These are phyloP conservation scores for Galaxea fascicularis DNA, from an alignment of 92 coral and sea anemone species.

Conservation along the genomic window DNA sequence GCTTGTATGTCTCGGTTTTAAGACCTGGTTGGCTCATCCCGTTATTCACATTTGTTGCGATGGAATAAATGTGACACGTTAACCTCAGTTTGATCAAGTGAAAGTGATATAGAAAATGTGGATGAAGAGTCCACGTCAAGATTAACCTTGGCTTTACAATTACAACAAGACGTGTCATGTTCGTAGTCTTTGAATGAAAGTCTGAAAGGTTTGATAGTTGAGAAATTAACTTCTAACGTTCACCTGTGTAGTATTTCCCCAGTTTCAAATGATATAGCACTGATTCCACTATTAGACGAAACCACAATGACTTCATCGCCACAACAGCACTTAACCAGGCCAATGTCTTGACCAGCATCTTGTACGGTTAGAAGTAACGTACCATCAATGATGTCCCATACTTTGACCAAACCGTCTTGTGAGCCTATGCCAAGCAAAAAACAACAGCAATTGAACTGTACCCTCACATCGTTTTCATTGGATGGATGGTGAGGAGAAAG, in stretches of 20 bases:
- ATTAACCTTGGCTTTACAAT: neutral
- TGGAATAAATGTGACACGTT: no score
- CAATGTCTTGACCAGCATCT: constrained; percentile 77
- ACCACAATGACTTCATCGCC: constrained; percentile 71
- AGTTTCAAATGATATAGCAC: constrained; percentile 78
- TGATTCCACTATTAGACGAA: constrained; percentile 75
- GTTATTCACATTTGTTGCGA: no score
- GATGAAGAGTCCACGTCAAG: neutral
- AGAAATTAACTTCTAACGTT: neutral
- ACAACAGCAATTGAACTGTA: neutral
- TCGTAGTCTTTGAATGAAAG: no score
- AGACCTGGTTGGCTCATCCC: no score
- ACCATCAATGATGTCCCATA: constrained; percentile 78
- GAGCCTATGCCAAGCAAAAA: constrained; percentile 56
- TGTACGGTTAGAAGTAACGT: constrained; percentile 66
- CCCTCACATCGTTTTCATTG: no score
- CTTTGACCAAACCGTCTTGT: constrained; percentile 73
- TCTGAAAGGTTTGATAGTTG: no score
- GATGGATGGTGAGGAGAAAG: neutral
- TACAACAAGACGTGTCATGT: neutral
- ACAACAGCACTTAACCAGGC: constrained; percentile 64
- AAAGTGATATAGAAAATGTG: constrained; percentile 39
- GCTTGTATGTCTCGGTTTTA: no score
- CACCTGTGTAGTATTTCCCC: constrained; percentile 83
- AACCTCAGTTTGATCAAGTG: neutral